Base-by-base conservation (phyloP, 2,113 vertebrate species). In the Pterocles burchelli region DNA sequence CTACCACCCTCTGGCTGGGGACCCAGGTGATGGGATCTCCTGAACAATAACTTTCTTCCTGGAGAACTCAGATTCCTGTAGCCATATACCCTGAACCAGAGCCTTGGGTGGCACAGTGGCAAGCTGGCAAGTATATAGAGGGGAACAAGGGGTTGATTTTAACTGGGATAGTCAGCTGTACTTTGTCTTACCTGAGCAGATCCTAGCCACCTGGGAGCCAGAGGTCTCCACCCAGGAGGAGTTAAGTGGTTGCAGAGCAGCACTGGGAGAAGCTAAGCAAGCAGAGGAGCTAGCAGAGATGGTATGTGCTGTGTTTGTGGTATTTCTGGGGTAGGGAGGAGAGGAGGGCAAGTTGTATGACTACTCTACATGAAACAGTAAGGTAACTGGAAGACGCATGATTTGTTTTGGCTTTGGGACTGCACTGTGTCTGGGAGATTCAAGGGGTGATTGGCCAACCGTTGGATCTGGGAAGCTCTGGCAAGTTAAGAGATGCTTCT, bases 221-320 rank as follows among this genome's bases (percentile, higher is more conserved):
- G 17, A 51, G 48, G 10, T 6, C 9, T 72, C 62, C 57, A 72
- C n/a, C 33, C 34, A 51, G 72, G 34, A 49, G 28, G 45, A 48
- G 28, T 45, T 55, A 52, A 61, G 46, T 18, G 29, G 14, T 31
- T 52, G 54, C 41, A 74, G 59, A 80, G 41, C 21, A 59, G 57
- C 4, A 10, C 8, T 5, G 4, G 6, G 51, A 57, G 31, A 45
- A 48, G 3, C 5, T 5, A 3, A 28, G 17, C 1, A 22, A 74
- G 17, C 2, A 14, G 10, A 16, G 7, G 5, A 57, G 16, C 8
- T 51, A 4, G 31, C 0, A 18, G 34, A 10, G 34, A 1, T 0
- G 3, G 62, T 3, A 1, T 8, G 11, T 34, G 13, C 6, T 7
- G 0, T 9, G 26, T 13, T 75, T 1, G 0, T 61, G 31, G 11